Percentiles rank a stretch among this genome's conserved stretches.
These are phyloP conservation scores for Phrynosoma platyrhinos DNA, from an alignment of 2,113 vertebrate species.

Conservation along the genomic window DNA sequence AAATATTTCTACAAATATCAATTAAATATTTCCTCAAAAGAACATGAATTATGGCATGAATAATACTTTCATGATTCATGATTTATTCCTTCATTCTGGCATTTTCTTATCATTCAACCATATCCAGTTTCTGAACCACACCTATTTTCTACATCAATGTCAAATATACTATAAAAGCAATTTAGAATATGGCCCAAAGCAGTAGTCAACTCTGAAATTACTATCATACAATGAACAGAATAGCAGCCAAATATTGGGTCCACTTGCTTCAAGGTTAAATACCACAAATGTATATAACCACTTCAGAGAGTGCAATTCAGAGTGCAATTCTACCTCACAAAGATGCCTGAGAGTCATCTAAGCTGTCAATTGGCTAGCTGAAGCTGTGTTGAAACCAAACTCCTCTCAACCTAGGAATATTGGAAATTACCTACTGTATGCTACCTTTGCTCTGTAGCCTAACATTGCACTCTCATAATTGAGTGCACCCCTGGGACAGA, in stretches of 20 bases:
- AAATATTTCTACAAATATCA: not conserved
- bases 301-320: not conserved
- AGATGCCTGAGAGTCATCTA: not conserved
- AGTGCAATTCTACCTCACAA: not conserved
- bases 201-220: conserved; percentile 70
- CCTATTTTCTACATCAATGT: conserved; percentile 46
- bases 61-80: not conserved
- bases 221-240: conserved; percentile 64
- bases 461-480: too few relatives aligned
- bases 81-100: conserved; percentile 49
- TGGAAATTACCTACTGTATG: not conserved
- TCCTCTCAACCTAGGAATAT: not conserved
- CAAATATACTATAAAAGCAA: conserved; percentile 52
- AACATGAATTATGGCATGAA: not conserved
- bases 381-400: too few relatives aligned
- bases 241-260: conserved; percentile 51
- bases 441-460: too few relatives aligned
- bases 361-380: not conserved
- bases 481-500: too few relatives aligned
- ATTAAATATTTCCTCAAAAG: not conserved
- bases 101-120: conserved; percentile 47
- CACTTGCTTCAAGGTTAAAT: conserved; percentile 58
- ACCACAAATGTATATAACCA: conserved; percentile 51
- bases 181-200: conserved; percentile 64
- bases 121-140: conserved; percentile 22